Conservation (phyloP, 2,113 vertebrate species). For the Bubo bubo region DNA sequence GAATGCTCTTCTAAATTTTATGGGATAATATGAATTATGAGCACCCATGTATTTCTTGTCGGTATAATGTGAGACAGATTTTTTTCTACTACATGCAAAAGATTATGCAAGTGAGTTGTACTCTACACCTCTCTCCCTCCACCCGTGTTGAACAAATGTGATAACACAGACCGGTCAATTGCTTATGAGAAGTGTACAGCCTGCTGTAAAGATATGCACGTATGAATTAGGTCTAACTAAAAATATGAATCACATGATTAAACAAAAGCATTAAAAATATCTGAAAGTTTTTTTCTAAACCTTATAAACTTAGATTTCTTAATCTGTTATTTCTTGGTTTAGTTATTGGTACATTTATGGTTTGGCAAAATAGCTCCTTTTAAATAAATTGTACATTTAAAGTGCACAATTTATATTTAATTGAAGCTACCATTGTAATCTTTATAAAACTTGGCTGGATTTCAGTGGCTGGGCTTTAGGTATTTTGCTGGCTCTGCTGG, state of each 20-base stretch:
- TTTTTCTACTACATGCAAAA: neutral
- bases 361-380: slow-evolving; percentile 45
- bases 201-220: neutral
- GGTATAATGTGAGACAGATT: neutral
- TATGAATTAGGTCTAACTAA: neutral
- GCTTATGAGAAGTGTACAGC: neutral
- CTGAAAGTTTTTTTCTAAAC: neutral
- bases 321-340: slow-evolving; percentile 21
- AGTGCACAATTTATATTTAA: slow-evolving; percentile 45
- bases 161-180: neutral
- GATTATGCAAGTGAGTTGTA: neutral
- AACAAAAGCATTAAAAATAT: neutral
- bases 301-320: neutral
- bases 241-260: neutral
- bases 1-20: slow-evolving; percentile 53
- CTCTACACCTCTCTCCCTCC: neutral
- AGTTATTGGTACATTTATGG: slow-evolving; percentile 9
- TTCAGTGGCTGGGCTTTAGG: slow-evolving; percentile 31
- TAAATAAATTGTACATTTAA: slow-evolving; percentile 41
- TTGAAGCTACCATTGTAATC: slow-evolving; percentile 50
- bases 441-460: slow-evolving; percentile 53
- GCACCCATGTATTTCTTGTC: slow-evolving; percentile 19
- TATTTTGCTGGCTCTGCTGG: slow-evolving; percentile 68
- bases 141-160: neutral
- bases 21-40: slow-evolving; percentile 48